Evolutionary conservation across 2,888 invertebrate species (phyloP).

Genomic region (Hemicrepidius hirtus): DNA sequence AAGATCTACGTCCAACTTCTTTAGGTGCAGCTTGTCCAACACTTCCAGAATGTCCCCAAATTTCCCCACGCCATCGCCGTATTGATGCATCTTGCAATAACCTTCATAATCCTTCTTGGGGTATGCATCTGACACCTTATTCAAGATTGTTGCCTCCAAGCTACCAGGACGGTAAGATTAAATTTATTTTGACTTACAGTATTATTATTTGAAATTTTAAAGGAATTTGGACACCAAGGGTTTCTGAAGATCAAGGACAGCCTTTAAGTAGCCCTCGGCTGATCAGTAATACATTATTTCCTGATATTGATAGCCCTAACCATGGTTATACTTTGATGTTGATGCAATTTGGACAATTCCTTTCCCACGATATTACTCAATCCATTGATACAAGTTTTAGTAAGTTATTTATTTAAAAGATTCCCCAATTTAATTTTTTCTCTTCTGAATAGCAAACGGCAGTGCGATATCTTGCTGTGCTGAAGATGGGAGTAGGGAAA

Average conservation of each 20-base stretch:
- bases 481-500: conserved; percentile 74
- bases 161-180: conserved; percentile 77
- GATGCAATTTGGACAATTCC: conserved; percentile 88
- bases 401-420: conserved; percentile 70
- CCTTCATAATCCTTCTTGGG: conserved; percentile 80
- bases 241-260: conserved; percentile 73
- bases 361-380: conserved; percentile 84
- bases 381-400: conserved; percentile 82
- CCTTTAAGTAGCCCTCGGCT: conserved; percentile 80
- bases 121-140: conserved; percentile 79
- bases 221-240: conserved; percentile 78
- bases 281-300: conserved; percentile 79
- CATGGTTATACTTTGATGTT: conserved; percentile 79
- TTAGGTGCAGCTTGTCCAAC: conserved; percentile 69
- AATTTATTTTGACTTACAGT: background rate
- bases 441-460: conserved; percentile 75
- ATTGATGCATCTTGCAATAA: conserved; percentile 92
- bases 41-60: conserved; percentile 70
- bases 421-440: background rate
- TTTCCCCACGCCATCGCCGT: conserved; percentile 77
- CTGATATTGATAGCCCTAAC: conserved; percentile 78
- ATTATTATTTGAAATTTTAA: conserved; percentile 43
- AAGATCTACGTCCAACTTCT: conserved; percentile 70
- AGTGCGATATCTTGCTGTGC: conserved; percentile 84
- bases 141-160: conserved; percentile 80